phyloP scores from a whole-genome alignment of 2,113 vertebrate genomes.

The Rhegmatorhina hoffmannsi region DNA sequence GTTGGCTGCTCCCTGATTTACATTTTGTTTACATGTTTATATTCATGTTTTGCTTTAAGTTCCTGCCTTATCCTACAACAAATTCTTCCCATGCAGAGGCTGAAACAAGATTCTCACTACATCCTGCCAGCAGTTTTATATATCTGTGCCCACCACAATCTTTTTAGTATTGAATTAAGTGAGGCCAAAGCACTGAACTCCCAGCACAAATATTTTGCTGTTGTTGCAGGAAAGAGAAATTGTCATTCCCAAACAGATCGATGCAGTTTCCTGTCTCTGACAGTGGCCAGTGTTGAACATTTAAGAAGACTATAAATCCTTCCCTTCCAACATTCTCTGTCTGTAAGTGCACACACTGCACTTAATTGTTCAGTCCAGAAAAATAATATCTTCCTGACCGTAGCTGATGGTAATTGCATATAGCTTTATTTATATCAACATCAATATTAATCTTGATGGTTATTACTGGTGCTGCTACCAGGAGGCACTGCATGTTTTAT shows the following conservation, averaged over 20 bases:
- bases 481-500: not conserved
- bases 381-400: not conserved
- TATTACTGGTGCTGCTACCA: not conserved
- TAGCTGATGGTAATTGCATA: not conserved
- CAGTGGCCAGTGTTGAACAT: not conserved
- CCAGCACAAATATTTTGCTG: not conserved
- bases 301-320: not conserved
- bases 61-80: not conserved
- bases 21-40: not conserved
- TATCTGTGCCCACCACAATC: not conserved
- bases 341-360: not conserved
- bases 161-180: not conserved
- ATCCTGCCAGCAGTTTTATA: not conserved
- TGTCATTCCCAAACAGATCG: not conserved
- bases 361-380: not conserved
- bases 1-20: not conserved
- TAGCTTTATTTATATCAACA: conserved; percentile 18
- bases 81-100: not conserved
- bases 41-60: not conserved
- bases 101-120: not conserved
- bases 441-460: not conserved
- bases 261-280: not conserved
- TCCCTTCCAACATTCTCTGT: not conserved
- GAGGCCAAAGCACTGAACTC: not conserved
- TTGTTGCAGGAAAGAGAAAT: not conserved